Base-by-base conservation (phyloP, 2,888 invertebrate species). In the Oscheius myriophilus region DNA sequence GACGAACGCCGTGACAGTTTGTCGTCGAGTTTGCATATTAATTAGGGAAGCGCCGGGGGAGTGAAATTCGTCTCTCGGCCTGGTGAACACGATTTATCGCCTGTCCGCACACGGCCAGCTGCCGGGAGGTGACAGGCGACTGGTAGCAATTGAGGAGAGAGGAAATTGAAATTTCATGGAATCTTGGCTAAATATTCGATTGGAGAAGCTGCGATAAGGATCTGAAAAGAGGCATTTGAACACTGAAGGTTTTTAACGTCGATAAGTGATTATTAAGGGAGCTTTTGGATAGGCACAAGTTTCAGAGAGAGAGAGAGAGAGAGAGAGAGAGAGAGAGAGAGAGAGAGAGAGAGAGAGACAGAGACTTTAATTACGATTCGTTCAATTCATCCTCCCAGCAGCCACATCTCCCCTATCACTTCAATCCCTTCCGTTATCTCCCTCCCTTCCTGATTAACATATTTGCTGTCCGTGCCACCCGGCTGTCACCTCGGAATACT, bases 1-100 rank as follows among this genome's bases (percentile, higher is more conserved):
- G n/a, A 46, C 53, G 18, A 4, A 16, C 9, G 57, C 41, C 14
- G 23, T n/a, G 39, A 25, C 61, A 61, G 49, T 49, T 61, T 49
- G 61, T 61, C 61, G 61, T 61, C 61, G 46, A 61, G 61, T 61
- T 61, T 61, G 61, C 61, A 61, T 61, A 61, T 61, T 61, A 61
- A 61, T 61, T 61, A 61, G 49, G 39, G 12, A 14, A 18, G 25
- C 57, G 25, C 49, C 49, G 39, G 61, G 33, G 61, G 49, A 61
- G 11, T 9, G 33, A 33, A 33, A 6, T 33, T 33, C 33, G 33
- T 33, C 33, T 33, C 33, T 33, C 33, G 33, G 33, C 46, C 61
- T 61, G 46, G 49, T 49, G 61, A 45, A 49, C 18, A 26, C 49
- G 61, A 61, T 61, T 61, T 61, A 61, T 61, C 21, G 58, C 23